Evolutionary conservation across 2,888 invertebrate species (phyloP).

Genomic region (Myopa tessellatipennis): DNA sequence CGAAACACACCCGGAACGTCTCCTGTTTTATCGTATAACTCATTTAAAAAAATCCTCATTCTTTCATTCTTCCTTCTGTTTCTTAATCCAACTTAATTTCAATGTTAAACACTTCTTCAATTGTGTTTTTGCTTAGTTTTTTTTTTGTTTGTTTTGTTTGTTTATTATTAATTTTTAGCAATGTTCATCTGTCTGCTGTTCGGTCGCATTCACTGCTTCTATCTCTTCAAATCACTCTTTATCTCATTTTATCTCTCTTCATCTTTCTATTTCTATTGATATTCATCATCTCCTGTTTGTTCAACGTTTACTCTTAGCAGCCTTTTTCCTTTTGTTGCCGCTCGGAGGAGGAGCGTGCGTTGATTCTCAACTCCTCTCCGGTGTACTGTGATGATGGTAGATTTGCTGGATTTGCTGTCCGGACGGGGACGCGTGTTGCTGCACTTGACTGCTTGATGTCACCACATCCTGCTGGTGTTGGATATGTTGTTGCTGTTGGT

Average conservation of each 20-base stretch:
- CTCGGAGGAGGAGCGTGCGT: constrained; percentile 44
- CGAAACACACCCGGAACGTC: too few relatives aligned
- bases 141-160: not conserved
- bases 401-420: constrained; percentile 66
- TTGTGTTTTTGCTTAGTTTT: not conserved
- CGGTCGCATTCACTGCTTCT: not conserved
- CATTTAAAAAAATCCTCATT: not conserved
- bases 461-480: constrained; percentile 66
- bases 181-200: not conserved
- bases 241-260: not conserved
- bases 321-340: constrained; percentile 64
- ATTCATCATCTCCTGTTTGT: constrained; percentile 2
- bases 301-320: constrained; percentile 66
- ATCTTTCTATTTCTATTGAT: constrained; percentile 4
- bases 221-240: not conserved
- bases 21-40: too few relatives aligned
- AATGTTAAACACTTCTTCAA: not conserved
- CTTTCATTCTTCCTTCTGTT: not conserved
- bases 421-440: constrained; percentile 50
- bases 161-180: not conserved
- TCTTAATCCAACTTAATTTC: not conserved
- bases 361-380: constrained; percentile 68
- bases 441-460: constrained; percentile 65
- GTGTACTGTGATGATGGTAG: constrained; percentile 67
- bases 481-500: constrained; percentile 58